Evolutionary conservation across 2,113 vertebrate genomes (phyloP).

Genomic region (Amia ocellicauda): DNA sequence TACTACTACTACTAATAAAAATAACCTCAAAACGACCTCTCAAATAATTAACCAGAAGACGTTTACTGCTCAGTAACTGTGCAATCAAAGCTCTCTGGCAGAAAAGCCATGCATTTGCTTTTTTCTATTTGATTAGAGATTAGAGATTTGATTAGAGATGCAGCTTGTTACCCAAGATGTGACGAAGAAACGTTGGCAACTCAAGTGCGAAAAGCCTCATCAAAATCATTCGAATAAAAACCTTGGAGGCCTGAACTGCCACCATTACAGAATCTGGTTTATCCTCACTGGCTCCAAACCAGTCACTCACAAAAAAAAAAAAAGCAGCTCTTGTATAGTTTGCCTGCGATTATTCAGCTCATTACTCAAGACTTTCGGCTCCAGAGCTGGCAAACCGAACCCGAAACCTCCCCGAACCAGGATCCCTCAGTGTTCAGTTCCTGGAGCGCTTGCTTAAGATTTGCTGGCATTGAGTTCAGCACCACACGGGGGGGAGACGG

Average conservation of each 20-base stretch:
- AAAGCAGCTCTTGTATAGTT: not conserved
- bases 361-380: not conserved
- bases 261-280: not conserved
- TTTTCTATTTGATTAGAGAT: slow-evolving; percentile 5
- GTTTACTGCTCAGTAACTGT: not conserved
- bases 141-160: not conserved
- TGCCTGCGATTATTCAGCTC: not conserved
- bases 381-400: too few species aligned
- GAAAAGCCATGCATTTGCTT: not conserved
- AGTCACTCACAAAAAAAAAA: too few species aligned
- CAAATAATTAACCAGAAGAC: too few species aligned
- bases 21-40: too few species aligned
- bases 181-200: not conserved
- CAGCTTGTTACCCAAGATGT: not conserved
- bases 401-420: not conserved
- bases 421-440: not conserved
- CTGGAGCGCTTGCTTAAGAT: not conserved
- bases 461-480: too few species aligned
- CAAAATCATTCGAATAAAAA: not conserved
- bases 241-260: not conserved
- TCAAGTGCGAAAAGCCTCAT: not conserved
- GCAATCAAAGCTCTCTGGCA: not conserved
- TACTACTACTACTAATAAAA: too few species aligned
- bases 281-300: not conserved
- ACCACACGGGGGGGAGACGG: too few species aligned